Percentiles rank a stretch among this genome's conserved stretches.
Evolutionary conservation across 2,888 invertebrate species (phyloP).

Genomic region (Oligia strigilis): DNA sequence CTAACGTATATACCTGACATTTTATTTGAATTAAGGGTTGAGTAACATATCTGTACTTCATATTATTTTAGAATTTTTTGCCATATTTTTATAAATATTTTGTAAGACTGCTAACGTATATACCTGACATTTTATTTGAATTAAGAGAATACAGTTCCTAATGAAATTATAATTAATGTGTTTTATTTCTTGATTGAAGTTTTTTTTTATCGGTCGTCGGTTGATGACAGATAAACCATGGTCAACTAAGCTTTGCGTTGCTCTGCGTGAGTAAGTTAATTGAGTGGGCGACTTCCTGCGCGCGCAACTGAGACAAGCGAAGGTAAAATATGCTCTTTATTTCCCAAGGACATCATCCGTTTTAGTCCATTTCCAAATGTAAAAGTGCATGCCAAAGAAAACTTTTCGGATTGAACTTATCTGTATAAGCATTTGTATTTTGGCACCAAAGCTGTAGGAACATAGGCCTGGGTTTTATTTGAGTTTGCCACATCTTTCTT

Average conservation of each 20-base stretch:
- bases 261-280: constrained; percentile 6
- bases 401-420: neutral
- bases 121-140: constrained; percentile 25
- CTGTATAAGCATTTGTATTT: neutral
- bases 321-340: constrained; percentile 32
- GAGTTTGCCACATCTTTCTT: too few species aligned
- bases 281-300: constrained; percentile 1
- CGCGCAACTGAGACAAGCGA: constrained; percentile 23
- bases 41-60: neutral
- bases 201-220: neutral
- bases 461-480: too few species aligned
- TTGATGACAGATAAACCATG: neutral
- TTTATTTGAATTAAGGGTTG: constrained; percentile 9
- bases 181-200: constrained; percentile 24
- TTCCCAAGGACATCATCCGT: neutral
- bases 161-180: neutral
- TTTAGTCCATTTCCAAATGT: neutral
- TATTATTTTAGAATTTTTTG: neutral
- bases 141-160: constrained; percentile 15
- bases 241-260: constrained; percentile 28
- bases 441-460: neutral
- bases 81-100: neutral
- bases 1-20: constrained; percentile 7
- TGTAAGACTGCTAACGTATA: neutral
- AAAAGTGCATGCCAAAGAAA: neutral